phyloP scores from a whole-genome alignment of 2,797 vertebrate species.

The Streptopelia turtur region DNA sequence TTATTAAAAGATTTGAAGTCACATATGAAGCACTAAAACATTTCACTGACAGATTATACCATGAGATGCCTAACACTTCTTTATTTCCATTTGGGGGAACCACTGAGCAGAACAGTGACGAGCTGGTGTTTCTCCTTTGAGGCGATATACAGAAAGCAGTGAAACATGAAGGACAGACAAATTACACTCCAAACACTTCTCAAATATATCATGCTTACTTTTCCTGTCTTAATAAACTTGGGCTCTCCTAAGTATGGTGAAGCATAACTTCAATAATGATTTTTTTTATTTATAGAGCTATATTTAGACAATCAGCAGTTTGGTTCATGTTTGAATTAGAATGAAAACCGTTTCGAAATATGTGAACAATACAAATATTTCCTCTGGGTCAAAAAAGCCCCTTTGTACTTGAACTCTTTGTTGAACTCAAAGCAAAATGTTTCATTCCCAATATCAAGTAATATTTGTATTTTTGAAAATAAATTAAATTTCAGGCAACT shows the following conservation, averaged over 20 bases:
- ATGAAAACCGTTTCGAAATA: neutral
- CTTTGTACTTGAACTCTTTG: neutral
- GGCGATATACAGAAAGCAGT: neutral
- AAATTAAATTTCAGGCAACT: neutral
- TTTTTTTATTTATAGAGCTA: neutral
- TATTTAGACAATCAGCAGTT: neutral
- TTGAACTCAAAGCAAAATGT: neutral
- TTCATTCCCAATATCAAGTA: neutral
- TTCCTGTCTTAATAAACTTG: neutral
- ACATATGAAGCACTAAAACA: neutral
- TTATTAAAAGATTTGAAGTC: neutral
- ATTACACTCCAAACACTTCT: neutral
- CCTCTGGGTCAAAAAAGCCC: neutral
- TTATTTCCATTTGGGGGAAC: neutral
- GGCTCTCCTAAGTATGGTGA: neutral
- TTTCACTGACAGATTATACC: neutral
- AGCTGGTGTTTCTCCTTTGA: neutral
- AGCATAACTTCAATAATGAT: neutral
- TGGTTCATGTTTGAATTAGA: neutral
- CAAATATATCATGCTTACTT: neutral
- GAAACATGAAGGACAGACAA: neutral
- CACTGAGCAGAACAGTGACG: neutral
- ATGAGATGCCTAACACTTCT: neutral
- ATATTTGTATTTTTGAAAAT: neutral
- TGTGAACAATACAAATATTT: neutral